Evolutionary conservation across 2,797 vertebrate genomes (phyloP), one percentile per base, ranked within the genome.

Genomic region (Pangasius larnaudii): DNA sequence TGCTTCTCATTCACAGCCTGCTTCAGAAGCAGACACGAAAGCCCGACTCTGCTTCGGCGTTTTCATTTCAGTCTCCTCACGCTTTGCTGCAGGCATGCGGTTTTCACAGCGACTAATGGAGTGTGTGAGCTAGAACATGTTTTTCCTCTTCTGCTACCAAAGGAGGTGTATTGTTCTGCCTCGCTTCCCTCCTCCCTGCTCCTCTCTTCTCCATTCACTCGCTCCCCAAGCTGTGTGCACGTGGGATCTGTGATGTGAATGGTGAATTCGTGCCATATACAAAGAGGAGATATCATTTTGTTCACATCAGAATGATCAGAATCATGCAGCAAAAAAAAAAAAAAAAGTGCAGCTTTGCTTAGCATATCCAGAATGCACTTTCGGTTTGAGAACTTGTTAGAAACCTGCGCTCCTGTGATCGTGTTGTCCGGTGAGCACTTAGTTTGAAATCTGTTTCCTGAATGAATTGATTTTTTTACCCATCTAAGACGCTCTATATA

Each of bases 71-170:
- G n/a, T 33, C 75, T 78, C 53, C 53, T 79, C 77, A 33, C n/a
- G n/a, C 49, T 79, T 79, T 79, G n/a, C 75, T 79, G 75, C 75
- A 22, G 75, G 42, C 56, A 24, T 14, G 71, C 27, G 27, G 33
- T 59, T 59, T 42, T 51, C 83, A 39, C 67, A 72, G 74, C 46
- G 13, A 33, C 39, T 78, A 51, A 78, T 86, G 74, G 59, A 16
- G 74, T 77, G 56, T 75, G 30, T 78, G 42, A 30, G 74, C 30
- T 36, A 0, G 59, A 46, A 82, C 80, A 36, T 78, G n/a, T 13
- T 79, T 79, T 79, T 78, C 85, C 85, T 78, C 46, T 36, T 67
- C 36, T 33, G 59, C 22, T 82, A 82, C 36, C 33, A 16, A 49
- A 63, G 36, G 36, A 18, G 79, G 13, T 82, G 14, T 46, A 82